Evolutionary conservation across 1,140 invertebrate species (phyloP).

Genomic region (Drosophila repleta): DNA sequence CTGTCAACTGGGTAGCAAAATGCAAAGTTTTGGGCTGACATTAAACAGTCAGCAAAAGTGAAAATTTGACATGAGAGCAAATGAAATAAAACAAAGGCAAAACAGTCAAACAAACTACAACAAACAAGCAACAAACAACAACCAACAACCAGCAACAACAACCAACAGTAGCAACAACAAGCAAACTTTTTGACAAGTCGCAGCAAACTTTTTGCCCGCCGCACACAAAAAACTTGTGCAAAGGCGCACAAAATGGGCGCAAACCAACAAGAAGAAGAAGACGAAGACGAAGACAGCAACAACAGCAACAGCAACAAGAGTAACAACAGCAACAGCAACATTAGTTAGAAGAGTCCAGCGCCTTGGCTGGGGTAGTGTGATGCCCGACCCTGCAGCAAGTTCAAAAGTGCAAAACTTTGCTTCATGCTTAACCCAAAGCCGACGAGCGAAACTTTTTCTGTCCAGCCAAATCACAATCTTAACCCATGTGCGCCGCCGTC

Average conservation of each 20-base stretch:
- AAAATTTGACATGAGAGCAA: constrained; percentile 75
- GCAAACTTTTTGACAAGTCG: constrained; percentile 73
- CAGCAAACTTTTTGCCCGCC: constrained; percentile 64
- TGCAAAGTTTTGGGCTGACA: constrained; percentile 46
- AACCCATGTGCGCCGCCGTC: not conserved
- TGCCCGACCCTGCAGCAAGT: constrained; percentile 60
- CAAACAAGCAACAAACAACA: constrained; percentile 40
- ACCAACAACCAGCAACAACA: constrained; percentile 14
- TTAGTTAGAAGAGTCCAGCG: constrained; percentile 1
- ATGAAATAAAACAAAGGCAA: constrained; percentile 69
- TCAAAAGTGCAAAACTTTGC: constrained; percentile 72
- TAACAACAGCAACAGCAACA: not conserved
- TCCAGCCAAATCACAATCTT: constrained; percentile 5
- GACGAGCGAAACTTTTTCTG: constrained; percentile 17
- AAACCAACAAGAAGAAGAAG: constrained; percentile 25
- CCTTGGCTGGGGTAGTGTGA: not conserved
- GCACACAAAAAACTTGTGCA: constrained; percentile 64
- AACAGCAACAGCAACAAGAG: not conserved
- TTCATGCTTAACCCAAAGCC: constrained; percentile 46
- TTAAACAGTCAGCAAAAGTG: constrained; percentile 77
- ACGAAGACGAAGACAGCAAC: not conserved
- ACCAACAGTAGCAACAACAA: constrained; percentile 37
- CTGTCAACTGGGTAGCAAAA: constrained; percentile 30
- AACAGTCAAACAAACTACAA: constrained; percentile 29
- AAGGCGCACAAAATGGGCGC: constrained; percentile 65